Conservation (phyloP, 2,888 invertebrate species). For the Diaperis boleti region DNA sequence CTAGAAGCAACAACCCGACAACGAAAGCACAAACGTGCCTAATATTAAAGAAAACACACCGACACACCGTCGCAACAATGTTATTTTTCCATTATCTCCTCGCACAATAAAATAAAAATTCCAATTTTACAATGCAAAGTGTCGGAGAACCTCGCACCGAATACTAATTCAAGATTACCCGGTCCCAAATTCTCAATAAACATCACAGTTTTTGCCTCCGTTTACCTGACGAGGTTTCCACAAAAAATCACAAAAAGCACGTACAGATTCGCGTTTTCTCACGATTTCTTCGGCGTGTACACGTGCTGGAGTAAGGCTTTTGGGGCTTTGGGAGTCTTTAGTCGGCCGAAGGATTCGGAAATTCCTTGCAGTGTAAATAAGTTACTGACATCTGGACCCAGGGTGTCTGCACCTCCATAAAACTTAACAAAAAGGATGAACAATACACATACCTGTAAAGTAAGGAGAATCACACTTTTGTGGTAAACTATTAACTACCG, state of each 20-base stretch:
- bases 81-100: slow-evolving; percentile 19
- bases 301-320: neutral
- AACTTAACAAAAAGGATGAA: too few species aligned
- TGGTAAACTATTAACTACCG: too few species aligned
- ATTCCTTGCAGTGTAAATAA: too few species aligned
- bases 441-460: too few species aligned
- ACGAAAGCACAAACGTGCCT: slow-evolving; percentile 9
- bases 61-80: slow-evolving; percentile 8
- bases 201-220: slow-evolving; percentile 4
- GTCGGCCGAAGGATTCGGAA: too few species aligned
- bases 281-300: too few species aligned
- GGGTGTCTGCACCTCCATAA: too few species aligned
- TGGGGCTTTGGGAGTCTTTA: slow-evolving; percentile 5
- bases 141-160: slow-evolving; percentile 7
- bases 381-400: too few species aligned
- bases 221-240: slow-evolving; percentile 10
- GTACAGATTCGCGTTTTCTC: slow-evolving; percentile 7
- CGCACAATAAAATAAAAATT: slow-evolving; percentile 19
- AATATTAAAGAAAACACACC: slow-evolving; percentile 12
- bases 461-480: too few species aligned
- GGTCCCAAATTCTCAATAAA: neutral
- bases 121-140: slow-evolving; percentile 20
- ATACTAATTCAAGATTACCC: slow-evolving; percentile 27
- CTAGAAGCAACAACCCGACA: slow-evolving; percentile 5
- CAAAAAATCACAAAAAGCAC: neutral